Percentiles rank a stretch among this genome's conserved stretches.
These are phyloP conservation scores for Eolophus roseicapilla DNA, from an alignment of 2,113 vertebrate genomes.

Conservation along the genomic window DNA sequence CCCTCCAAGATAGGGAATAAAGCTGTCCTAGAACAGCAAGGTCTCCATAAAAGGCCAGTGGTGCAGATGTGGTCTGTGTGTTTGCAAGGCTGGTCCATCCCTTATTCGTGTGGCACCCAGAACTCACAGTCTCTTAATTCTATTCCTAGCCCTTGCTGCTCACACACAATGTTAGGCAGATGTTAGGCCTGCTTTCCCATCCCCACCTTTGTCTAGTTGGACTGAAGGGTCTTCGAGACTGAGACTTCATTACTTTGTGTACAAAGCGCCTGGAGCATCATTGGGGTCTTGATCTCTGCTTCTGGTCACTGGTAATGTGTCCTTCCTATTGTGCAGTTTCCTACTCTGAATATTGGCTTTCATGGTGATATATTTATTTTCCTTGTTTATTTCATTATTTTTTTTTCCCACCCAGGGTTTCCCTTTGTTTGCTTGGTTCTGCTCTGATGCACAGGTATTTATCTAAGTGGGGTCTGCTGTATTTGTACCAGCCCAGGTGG, in stretches of 20 bases:
- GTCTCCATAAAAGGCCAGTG: not conserved
- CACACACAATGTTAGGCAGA: not conserved
- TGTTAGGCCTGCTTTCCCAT: not conserved
- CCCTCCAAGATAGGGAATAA: not conserved
- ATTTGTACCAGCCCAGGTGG: constrained; percentile 74
- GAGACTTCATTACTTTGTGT: not conserved
- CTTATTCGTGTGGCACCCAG: not conserved
- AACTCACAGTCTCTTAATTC: not conserved
- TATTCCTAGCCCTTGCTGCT: not conserved
- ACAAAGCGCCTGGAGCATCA: not conserved
- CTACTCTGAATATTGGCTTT: not conserved
- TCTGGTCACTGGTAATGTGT: not conserved
- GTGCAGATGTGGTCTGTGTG: not conserved
- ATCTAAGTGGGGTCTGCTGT: constrained; percentile 61
- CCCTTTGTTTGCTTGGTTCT: constrained; percentile 56
- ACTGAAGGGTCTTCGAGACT: not conserved
- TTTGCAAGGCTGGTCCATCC: not conserved
- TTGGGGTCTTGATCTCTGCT: not conserved
- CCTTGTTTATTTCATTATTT: constrained; percentile 14
- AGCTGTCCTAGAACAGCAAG: not conserved
- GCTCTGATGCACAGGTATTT: constrained; percentile 76
- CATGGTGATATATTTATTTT: constrained; percentile 38
- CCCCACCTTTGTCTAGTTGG: not conserved
- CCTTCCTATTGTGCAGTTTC: not conserved
- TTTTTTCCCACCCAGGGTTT: not conserved